Evolutionary conservation across 2,113 vertebrate genomes (phyloP), one percentile per base, ranked within the genome.

Genomic region (Chamaea fasciata): DNA sequence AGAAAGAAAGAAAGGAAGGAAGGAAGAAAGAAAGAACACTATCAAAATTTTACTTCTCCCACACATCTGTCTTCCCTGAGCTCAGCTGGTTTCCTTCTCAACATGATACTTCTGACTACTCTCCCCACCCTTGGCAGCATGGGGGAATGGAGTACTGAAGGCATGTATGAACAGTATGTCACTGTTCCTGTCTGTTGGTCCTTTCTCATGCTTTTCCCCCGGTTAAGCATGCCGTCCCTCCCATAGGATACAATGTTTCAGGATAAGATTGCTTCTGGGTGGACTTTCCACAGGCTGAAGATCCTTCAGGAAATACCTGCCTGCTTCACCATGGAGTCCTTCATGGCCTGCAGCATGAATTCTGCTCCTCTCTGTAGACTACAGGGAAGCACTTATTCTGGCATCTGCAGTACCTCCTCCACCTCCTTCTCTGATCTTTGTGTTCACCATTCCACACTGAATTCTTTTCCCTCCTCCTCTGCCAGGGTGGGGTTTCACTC

Each of bases 161-260:
- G 17, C 26, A 31, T n/a, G n/a, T n/a, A 11, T 1, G 0, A 15
- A 47, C 39, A 31, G 26, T 37, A 30, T 0, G 0, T 27, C 24
- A 30, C 16, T 6, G 10, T 21, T 73, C 8, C 12, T 76, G 23
- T 81, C 18, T 39, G 11, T 2, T 8, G 4, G 10, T 67, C 22
- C 7, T 52, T 81, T 27, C 52, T 77, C 19, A 18, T 5, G 6
- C 13, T 26, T 53, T 77, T 47, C 21, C 6, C 8, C 18, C 44
- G 15, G 15, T 44, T 39, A 53, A 57, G 9, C 27, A 67, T 39
- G n/a, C 1, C 0, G 17, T 39, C 37, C 5, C 4, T 73, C 22
- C n/a, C 35, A 44, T 1, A 1, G 24, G 7, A 74, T 46, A 41
- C 12, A 52, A 6, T 39, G 39, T 39, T 79, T 55, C 30, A 37